Base-by-base conservation (phyloP, 2,113 vertebrate species). In the Tiliqua scincoides region DNA sequence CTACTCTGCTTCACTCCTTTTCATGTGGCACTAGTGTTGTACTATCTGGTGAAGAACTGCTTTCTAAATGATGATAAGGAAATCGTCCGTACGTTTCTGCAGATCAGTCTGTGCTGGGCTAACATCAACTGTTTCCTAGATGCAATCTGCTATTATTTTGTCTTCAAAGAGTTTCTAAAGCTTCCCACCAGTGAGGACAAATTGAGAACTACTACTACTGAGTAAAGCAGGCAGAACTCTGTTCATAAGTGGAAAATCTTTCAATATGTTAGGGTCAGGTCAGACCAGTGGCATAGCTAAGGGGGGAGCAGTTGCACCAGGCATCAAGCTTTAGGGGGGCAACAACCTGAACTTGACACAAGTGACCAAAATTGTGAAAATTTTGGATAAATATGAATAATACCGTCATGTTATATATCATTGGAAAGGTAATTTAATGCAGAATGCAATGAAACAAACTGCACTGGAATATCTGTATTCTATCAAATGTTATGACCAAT, bases 91-190 rank as follows among this genome's bases (percentile, higher is more conserved):
- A 21, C 86, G 0, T 75, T 84, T 0, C 2, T 96, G 25, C 96
- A 97, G 70, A 32, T 94, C 32, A 95, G 93, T 11, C 93, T 95
- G 27, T 96, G 93, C 81, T 85, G 96, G 90, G 95, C 95, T 79
- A 97, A 95, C 37, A 59, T 96, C n/a, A 97, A 97, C 93, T 97
- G 96, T 86, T 91, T 95, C 25, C 94, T 96, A 1, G 96, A 97
- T 87, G 96, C 92, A 0, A 73, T 84, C 12, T 96, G 95, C 70
- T 97, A 97, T 61, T 97, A 96, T 43, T 96, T 95, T 70, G 92
- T 97, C 78, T 86, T 97, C 74, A 96, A 95, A 83, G 96, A 97
- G 78, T 96, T 94, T 82, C 90, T 95, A 85, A 91, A 95, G 72
- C 68, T 61, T 1, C 3, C 82, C 0, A 37, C 21, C 20, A 32